These are phyloP conservation scores for Amblyornis subalaris DNA, from an alignment of 2,113 vertebrate genomes.

Conservation along the genomic window DNA sequence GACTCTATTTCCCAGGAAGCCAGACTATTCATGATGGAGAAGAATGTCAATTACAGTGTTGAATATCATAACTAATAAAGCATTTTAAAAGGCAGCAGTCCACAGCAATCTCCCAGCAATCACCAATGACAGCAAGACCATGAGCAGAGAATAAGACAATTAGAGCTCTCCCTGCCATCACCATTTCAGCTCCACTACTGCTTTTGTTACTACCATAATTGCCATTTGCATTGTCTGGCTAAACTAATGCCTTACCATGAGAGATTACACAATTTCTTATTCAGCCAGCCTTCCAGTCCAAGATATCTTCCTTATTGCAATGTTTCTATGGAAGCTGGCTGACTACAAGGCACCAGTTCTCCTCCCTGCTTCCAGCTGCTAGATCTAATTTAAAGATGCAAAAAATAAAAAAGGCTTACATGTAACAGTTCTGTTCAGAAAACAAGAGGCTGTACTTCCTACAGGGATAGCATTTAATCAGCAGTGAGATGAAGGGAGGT, in stretches of 20 bases:
- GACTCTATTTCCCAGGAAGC: background rate
- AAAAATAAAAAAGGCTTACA: conserved; percentile 28
- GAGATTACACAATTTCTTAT: background rate
- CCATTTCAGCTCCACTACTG: background rate
- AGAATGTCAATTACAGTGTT: background rate
- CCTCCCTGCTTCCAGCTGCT: conserved; percentile 8
- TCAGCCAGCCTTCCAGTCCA: background rate
- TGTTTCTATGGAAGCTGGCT: conserved; percentile 1
- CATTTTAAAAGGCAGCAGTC: background rate
- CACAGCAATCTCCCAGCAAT: background rate
- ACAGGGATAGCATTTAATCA: background rate
- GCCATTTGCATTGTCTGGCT: background rate
- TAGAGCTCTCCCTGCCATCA: background rate
- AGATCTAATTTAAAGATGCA: conserved; percentile 38
- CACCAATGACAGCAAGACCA: background rate
- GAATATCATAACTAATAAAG: background rate
- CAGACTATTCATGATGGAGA: background rate
- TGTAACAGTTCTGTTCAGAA: background rate
- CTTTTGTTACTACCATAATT: background rate
- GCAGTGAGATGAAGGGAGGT: background rate
- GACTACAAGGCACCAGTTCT: background rate
- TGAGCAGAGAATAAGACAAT: background rate
- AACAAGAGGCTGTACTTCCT: background rate
- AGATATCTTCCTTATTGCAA: background rate
- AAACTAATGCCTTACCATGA: background rate